Conservation (phyloP, 2,888 invertebrate genomes). For the Rhogogaster chlorosoma region DNA sequence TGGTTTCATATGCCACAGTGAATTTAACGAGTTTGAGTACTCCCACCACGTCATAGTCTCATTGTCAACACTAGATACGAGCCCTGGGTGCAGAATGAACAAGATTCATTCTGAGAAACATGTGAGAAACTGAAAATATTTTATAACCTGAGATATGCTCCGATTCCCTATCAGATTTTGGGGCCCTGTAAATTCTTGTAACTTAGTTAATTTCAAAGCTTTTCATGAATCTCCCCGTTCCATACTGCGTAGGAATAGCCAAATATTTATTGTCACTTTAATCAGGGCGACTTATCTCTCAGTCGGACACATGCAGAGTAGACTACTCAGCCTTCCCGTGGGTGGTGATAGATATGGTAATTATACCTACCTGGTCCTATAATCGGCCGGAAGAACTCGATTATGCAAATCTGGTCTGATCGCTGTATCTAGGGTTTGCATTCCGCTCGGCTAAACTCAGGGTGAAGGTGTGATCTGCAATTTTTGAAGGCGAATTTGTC, state of each 20-base stretch:
- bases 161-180: background rate
- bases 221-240: background rate
- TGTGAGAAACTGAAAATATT: too few species aligned
- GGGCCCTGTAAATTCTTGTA: background rate
- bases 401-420: background rate
- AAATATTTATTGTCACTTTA: background rate
- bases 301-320: background rate
- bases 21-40: slow-evolving; percentile 8
- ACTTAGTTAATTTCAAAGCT: background rate
- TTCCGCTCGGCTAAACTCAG: background rate
- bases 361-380: background rate
- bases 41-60: background rate
- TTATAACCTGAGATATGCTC: background rate
- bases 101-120: too few species aligned
- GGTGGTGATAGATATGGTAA: slow-evolving; percentile 3
- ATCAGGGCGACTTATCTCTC: background rate
- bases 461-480: background rate
- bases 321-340: background rate
- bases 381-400: background rate
- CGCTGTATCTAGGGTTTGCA: background rate
- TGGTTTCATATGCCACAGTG: background rate
- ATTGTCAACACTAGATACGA: background rate
- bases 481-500: background rate
- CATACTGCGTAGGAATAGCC: background rate
- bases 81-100: too few species aligned